Base-by-base conservation (phyloP, 2,888 invertebrate genomes). In the Ceraclea dissimilis region DNA sequence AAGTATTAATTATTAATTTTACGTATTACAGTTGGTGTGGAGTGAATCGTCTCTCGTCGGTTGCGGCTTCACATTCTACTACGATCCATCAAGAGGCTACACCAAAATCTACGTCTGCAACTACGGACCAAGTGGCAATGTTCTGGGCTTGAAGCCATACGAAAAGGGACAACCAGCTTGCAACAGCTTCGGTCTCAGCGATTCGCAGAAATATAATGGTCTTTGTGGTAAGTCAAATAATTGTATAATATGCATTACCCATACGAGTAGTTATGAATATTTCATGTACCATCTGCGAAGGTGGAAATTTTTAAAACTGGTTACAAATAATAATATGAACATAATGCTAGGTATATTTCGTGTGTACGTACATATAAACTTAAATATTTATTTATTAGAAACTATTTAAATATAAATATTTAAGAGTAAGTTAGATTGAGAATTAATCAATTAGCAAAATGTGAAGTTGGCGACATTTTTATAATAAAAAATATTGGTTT, bases 61-160 rank as follows among this genome's bases (percentile, higher is more conserved):
- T 57, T 94, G 93, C 68, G 93, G 93, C 22, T 93, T 82, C 69
- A 81, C 90, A 0, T 89, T 85, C 72, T 93, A 88, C 74, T 85
- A 86, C 67, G 88, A 90, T 66, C 79, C 82, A 1, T 62, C 70
- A 2, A 75, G 81, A 64, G 89, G 90, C 64, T 90, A 87, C 70
- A 88, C 88, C 63, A 90, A 88, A 71, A 79, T 88, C 58, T 90
- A 89, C 72, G 86, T 90, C 53, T 91, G 90, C 78, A 90, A 90
- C 75, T 90, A 90, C 67, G 90, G 89, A 54, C 88, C 90, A 11
- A 86, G 85, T 61, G 90, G 90, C 61, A 91, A 90, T 67, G 83
- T 90, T 52, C 78, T 86, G 62, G 89, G 89, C 62, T 80, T 80
- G 66, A 80, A 80, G 61, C 90, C 90, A 11, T 91, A 91, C 70